phyloP scores from a whole-genome alignment of 2,888 invertebrate genomes.

The Drosophila mimica region DNA sequence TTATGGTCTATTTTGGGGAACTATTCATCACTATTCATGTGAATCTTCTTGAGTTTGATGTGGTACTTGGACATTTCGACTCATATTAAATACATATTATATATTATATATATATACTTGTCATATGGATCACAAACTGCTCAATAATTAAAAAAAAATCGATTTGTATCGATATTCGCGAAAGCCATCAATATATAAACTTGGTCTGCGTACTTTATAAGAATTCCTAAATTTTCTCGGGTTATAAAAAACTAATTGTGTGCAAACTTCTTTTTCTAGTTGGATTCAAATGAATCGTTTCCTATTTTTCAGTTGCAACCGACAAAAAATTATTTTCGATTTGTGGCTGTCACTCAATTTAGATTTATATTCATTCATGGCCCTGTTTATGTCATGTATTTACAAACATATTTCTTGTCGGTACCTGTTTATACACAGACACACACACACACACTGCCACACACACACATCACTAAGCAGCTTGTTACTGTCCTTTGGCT shows the following conservation, averaged over 20 bases:
- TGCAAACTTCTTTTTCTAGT: not conserved
- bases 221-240: not conserved
- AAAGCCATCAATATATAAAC: not conserved
- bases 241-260: not conserved
- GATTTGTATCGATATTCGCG: not conserved
- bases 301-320: not conserved
- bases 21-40: not conserved
- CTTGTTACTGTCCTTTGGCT: conserved; percentile 15
- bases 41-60: not conserved
- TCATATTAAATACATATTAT: too few relatives aligned
- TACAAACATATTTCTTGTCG: conserved; percentile 53
- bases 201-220: not conserved
- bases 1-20: too few relatives aligned
- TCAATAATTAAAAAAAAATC: not conserved
- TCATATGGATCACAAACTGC: not conserved
- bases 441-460: not conserved
- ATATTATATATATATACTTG: too few relatives aligned
- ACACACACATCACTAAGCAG: not conserved
- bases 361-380: conserved; percentile 58
- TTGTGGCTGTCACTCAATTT: conserved; percentile 48
- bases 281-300: not conserved
- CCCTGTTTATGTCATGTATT: conserved; percentile 53
- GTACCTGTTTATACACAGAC: conserved; percentile 3
- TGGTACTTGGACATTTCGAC: not conserved
- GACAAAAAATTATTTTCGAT: conserved; percentile 19